phyloP scores from a whole-genome alignment of 2,797 vertebrate species.

The Microchirus variegatus region DNA sequence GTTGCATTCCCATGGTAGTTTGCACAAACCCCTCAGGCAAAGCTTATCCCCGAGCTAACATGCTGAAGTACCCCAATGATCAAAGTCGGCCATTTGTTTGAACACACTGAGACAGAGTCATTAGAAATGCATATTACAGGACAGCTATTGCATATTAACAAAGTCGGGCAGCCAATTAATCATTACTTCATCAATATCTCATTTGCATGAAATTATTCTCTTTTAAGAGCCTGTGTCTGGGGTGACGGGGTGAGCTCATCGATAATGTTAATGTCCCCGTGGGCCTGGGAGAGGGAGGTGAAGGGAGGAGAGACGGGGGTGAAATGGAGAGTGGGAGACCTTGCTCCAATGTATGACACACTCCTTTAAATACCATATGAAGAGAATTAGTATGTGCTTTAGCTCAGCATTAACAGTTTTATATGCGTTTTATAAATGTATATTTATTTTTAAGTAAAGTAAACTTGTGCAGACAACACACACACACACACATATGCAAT shows the following conservation, averaged over 20 bases:
- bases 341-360: constrained; percentile 63
- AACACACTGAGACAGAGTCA: constrained; percentile 93
- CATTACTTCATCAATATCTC: constrained; percentile 98
- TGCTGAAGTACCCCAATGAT: constrained; percentile 79
- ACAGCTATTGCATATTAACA: constrained; percentile 99
- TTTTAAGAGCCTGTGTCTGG: constrained; percentile 96
- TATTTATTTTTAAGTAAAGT: constrained; percentile 22
- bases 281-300: constrained; percentile 84
- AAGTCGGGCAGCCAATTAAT: constrained; percentile 97
- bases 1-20: constrained; percentile 65
- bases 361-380: constrained; percentile 61
- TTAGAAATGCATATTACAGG: constrained; percentile 98
- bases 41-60: constrained; percentile 74
- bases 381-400: constrained; percentile 49
- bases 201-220: constrained; percentile 99
- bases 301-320: constrained; percentile 31
- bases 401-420: constrained; percentile 24
- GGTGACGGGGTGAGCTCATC: constrained; percentile 98
- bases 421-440: constrained; percentile 21
- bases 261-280: constrained; percentile 98
- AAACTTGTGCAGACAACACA: constrained; percentile 21
- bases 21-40: constrained; percentile 62
- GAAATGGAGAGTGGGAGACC: constrained; percentile 46
- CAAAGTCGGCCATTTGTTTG: constrained; percentile 92
- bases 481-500: constrained; percentile 16